phyloP scores from a whole-genome alignment of 2,797 vertebrate species.

The Lateolabrax maculatus region DNA sequence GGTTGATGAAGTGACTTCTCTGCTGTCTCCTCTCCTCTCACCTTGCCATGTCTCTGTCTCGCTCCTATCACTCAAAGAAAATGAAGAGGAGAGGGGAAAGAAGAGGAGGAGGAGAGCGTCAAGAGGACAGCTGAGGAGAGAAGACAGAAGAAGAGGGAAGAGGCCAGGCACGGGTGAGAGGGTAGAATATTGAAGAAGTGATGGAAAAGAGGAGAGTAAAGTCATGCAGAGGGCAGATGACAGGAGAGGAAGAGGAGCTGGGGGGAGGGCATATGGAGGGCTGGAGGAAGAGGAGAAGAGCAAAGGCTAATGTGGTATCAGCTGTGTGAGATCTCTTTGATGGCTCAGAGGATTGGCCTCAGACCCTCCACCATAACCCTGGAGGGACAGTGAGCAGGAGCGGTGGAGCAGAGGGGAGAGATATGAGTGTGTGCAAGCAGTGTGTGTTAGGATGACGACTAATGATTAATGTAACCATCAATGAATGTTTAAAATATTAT shows the following conservation, averaged over 20 bases:
- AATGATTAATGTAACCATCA: not conserved
- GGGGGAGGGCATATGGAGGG: constrained; percentile 13
- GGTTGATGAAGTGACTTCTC: constrained; percentile 72
- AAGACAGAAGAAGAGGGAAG: constrained; percentile 18
- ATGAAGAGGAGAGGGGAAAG: constrained; percentile 32
- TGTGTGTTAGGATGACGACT: not conserved
- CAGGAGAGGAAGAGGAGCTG: constrained; percentile 9
- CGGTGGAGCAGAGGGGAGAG: constrained; percentile 11
- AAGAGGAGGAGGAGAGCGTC: not conserved
- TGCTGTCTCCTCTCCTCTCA: constrained; percentile 47
- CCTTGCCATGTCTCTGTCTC: constrained; percentile 44
- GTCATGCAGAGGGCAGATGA: constrained; percentile 53
- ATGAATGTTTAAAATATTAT: not conserved
- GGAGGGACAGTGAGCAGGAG: constrained; percentile 10
- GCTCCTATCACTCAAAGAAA: constrained; percentile 56
- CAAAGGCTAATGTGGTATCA: constrained; percentile 58
- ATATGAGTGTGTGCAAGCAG: not conserved
- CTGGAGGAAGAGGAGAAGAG: constrained; percentile 44
- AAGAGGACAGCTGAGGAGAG: constrained; percentile 23
- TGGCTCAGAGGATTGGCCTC: constrained; percentile 40
- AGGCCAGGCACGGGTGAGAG: constrained; percentile 34
- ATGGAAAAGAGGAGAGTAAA: constrained; percentile 30
- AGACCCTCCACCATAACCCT: constrained; percentile 25
- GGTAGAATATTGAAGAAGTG: constrained; percentile 44
- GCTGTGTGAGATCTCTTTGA: constrained; percentile 47